Conservation (phyloP, 2,113 vertebrate species). For the Centropristis striata region DNA sequence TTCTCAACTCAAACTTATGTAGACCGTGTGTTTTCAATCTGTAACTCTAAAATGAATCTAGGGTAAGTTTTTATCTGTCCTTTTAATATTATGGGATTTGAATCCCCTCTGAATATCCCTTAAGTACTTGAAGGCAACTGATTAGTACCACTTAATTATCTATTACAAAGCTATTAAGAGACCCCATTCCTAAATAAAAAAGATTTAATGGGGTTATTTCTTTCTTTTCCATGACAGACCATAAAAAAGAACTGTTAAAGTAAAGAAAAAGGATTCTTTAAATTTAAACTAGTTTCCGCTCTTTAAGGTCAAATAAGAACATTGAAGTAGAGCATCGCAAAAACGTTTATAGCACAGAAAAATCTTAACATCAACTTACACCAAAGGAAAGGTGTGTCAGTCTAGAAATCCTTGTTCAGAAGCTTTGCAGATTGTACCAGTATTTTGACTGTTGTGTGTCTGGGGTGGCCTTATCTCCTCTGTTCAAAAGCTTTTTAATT, state of each 20-base stretch:
- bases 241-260: slow-evolving; percentile 16
- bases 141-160: slow-evolving; percentile 70
- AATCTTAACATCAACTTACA: neutral
- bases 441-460: neutral
- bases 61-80: slow-evolving; percentile 50
- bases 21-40: slow-evolving; percentile 32
- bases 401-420: slow-evolving; percentile 26
- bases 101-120: slow-evolving; percentile 56
- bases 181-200: slow-evolving; percentile 47
- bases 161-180: slow-evolving; percentile 71
- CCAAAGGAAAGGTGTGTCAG: neutral
- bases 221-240: slow-evolving; percentile 35
- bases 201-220: slow-evolving; percentile 38
- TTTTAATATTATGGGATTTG: slow-evolving; percentile 63
- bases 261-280: neutral
- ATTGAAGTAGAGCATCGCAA: neutral
- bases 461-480: slow-evolving; percentile 15
- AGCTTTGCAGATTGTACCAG: slow-evolving; percentile 23
- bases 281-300: slow-evolving; percentile 15
- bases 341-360: neutral
- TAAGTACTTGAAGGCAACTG: slow-evolving; percentile 61
- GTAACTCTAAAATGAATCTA: slow-evolving; percentile 52
- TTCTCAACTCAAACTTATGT: slow-evolving; percentile 33
- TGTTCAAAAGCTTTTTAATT: slow-evolving; percentile 53
- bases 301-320: neutral